Percentiles rank a stretch among this genome's conserved stretches.
These are phyloP conservation scores for Drosophila koepferae DNA, from an alignment of 2,888 invertebrate species.

Conservation along the genomic window DNA sequence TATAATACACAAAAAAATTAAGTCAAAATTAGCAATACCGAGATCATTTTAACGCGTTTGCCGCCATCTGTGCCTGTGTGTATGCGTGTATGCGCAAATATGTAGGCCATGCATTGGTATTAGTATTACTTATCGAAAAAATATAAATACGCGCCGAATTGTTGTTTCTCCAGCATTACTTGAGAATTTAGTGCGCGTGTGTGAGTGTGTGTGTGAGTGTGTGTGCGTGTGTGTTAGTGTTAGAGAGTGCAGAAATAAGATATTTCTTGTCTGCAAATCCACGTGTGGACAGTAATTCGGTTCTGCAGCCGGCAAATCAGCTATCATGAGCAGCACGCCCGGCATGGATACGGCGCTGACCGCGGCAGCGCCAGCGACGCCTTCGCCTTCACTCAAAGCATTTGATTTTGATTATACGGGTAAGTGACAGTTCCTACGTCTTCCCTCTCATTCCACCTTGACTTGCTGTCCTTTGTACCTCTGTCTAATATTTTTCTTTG, in stretches of 20 bases:
- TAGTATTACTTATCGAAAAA: constrained; percentile 28
- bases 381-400: constrained; percentile 58
- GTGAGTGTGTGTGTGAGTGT: not conserved
- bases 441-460: not conserved
- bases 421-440: constrained; percentile 26
- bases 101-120: constrained; percentile 19
- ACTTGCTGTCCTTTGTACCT: no score
- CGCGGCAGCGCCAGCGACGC: constrained; percentile 34
- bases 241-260: constrained; percentile 9
- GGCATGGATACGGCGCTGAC: constrained; percentile 34
- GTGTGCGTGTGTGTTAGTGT: constrained; percentile 7
- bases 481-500: constrained; percentile 14
- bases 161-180: constrained; percentile 30
- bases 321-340: constrained; percentile 53
- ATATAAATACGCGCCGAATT: constrained; percentile 47
- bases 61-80: not conserved
- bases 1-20: not conserved
- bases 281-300: constrained; percentile 36
- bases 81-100: not conserved
- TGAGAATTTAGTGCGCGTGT: constrained; percentile 1
- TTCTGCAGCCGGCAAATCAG: constrained; percentile 4
- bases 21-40: not conserved
- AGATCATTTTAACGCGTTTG: constrained; percentile 27
- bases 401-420: constrained; percentile 62
- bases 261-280: constrained; percentile 18